Conservation (phyloP, 2,113 vertebrate genomes). For the Rafetus swinhoei region DNA sequence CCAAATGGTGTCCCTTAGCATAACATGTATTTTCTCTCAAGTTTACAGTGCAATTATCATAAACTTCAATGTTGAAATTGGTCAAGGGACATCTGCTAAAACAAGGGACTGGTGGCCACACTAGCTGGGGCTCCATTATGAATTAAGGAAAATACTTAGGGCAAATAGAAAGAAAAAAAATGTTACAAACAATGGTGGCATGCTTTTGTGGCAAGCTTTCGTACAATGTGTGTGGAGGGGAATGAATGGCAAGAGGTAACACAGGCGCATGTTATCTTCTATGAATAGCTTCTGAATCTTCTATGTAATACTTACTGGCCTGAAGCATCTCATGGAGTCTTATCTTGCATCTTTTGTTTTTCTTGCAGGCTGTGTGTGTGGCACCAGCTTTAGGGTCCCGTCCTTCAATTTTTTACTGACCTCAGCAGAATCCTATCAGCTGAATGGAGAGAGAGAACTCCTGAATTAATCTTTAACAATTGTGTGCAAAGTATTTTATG, state of each 20-base stretch:
- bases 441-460: fast-evolving
- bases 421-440: neutral
- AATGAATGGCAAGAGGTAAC: neutral
- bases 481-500: fast-evolving
- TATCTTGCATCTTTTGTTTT: fast-evolving
- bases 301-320: fast-evolving
- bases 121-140: neutral
- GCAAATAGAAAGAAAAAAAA: neutral
- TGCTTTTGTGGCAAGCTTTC: neutral
- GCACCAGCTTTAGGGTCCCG: neutral
- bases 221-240: neutral
- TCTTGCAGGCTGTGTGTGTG: constrained; percentile 1
- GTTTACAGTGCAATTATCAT: neutral
- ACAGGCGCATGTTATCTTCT: neutral
- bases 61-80: neutral
- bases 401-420: fast-evolving
- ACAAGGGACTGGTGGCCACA: neutral
- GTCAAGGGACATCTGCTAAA: neutral
- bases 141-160: neutral
- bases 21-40: neutral
- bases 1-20: neutral
- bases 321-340: neutral
- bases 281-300: neutral
- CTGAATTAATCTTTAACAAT: neutral
- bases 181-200: neutral